Conservation (phyloP, 2,797 vertebrate genomes). For the Ptychobarbus kaznakovi region DNA sequence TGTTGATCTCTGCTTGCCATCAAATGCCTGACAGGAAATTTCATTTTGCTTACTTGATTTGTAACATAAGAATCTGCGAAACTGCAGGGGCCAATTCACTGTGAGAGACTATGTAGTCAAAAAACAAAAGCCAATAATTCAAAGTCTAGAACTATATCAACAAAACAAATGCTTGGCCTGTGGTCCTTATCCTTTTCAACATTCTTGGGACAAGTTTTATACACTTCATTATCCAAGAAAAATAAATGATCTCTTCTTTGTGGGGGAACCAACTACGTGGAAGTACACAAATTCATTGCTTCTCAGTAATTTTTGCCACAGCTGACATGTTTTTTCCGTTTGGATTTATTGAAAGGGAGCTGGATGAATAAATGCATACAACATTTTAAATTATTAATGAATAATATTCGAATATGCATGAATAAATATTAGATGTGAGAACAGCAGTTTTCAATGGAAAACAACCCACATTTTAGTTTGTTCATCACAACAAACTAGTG, state of each 20-base stretch:
- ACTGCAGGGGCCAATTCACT: slow-evolving; percentile 30
- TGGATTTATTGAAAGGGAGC: not conserved
- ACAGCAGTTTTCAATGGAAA: not conserved
- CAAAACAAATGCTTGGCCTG: slow-evolving; percentile 59
- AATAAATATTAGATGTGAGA: slow-evolving; percentile 4
- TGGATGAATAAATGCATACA: not conserved
- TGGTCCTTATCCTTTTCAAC: slow-evolving; percentile 55
- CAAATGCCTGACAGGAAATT: slow-evolving; percentile 47
- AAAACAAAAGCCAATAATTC: slow-evolving; percentile 55
- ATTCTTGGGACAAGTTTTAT: slow-evolving; percentile 54
- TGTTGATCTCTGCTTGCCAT: slow-evolving; percentile 49
- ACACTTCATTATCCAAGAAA: slow-evolving; percentile 53
- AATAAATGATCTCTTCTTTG: slow-evolving; percentile 57
- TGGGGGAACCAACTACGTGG: slow-evolving; percentile 42
- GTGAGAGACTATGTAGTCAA: slow-evolving; percentile 36
- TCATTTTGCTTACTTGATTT: slow-evolving; percentile 42
- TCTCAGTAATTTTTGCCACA: slow-evolving; percentile 45
- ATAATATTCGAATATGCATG: not conserved
- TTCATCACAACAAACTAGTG: not conserved
- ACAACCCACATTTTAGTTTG: not conserved
- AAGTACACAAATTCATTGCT: slow-evolving; percentile 54
- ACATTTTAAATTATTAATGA: not conserved
- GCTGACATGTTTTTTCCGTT: slow-evolving; percentile 7
- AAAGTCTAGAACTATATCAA: slow-evolving; percentile 54
- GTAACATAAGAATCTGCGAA: slow-evolving; percentile 50